Evolutionary conservation across 1,140 invertebrate species (phyloP).

Genomic region (Atta colombica): DNA sequence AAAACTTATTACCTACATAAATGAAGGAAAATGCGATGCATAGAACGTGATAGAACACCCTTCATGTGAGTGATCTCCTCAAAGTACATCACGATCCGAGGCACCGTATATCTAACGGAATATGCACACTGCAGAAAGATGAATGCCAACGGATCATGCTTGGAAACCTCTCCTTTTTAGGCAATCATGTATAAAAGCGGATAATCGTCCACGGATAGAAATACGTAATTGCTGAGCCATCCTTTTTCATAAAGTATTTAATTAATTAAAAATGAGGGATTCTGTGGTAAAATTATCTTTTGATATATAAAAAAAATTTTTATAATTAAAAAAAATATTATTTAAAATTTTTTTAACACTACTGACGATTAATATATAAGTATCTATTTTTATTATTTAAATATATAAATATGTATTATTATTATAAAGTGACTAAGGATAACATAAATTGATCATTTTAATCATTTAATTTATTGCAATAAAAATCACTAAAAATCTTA

Average conservation of each 20-base stretch:
- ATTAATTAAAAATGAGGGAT: background rate
- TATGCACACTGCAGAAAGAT: slow-evolving; percentile 72
- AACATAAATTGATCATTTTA: background rate
- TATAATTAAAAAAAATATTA: background rate
- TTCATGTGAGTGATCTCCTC: background rate
- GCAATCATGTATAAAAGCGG: slow-evolving; percentile 33
- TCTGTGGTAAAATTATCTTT: background rate
- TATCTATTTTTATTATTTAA: background rate
- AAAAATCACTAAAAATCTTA: background rate
- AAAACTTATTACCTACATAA: too few species aligned
- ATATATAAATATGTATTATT: background rate
- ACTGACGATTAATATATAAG: background rate
- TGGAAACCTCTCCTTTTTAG: slow-evolving; percentile 73
- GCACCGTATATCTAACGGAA: slow-evolving; percentile 76
- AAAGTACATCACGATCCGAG: slow-evolving; percentile 70
- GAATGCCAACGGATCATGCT: slow-evolving; percentile 64
- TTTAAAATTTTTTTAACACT: background rate
- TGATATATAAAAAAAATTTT: background rate
- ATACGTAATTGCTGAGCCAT: background rate
- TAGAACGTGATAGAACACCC: background rate
- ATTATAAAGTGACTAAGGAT: background rate
- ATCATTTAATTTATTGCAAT: background rate
- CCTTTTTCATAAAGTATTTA: background rate
- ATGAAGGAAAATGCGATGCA: background rate
- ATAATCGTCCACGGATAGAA: slow-evolving; percentile 1